These are phyloP conservation scores for Lepeophtheirus nordmannii DNA, from an alignment of 2,888 invertebrate genomes.

Conservation along the genomic window DNA sequence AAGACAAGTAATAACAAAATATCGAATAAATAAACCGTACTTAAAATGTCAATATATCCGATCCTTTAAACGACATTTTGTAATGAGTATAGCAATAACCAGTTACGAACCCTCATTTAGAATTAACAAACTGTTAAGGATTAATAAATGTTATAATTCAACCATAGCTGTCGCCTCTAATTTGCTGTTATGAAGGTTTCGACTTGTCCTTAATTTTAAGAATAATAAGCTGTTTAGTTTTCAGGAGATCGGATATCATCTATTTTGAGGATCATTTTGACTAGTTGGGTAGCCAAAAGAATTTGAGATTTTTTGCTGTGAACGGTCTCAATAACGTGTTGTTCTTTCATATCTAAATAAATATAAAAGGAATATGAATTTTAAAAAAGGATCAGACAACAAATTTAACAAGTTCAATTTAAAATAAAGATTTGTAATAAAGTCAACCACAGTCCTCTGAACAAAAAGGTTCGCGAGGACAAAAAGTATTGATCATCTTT, in stretches of 20 bases:
- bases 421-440: neutral
- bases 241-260: slow-evolving; percentile 70
- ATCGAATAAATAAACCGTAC: too few species aligned
- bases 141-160: too few species aligned
- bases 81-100: too few species aligned
- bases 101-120: too few species aligned
- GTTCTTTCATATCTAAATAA: slow-evolving; percentile 69
- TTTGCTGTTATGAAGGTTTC: too few species aligned
- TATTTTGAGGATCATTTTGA: slow-evolving; percentile 98
- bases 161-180: too few species aligned
- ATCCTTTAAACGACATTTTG: too few species aligned
- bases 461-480: neutral
- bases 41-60: too few species aligned
- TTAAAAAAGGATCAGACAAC: neutral
- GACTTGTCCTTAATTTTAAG: too few species aligned
- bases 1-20: too few species aligned
- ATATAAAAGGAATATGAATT: slow-evolving; percentile 2
- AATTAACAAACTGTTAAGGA: too few species aligned
- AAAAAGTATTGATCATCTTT: too few species aligned
- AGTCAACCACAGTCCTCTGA: neutral
- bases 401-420: slow-evolving; percentile 2
- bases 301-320: slow-evolving; percentile 95
- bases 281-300: slow-evolving; percentile 85
- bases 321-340: slow-evolving; percentile 90
- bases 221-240: slow-evolving; percentile 28